Conservation (phyloP, 2,113 vertebrate genomes). For the Campylomormyrus numenius region DNA sequence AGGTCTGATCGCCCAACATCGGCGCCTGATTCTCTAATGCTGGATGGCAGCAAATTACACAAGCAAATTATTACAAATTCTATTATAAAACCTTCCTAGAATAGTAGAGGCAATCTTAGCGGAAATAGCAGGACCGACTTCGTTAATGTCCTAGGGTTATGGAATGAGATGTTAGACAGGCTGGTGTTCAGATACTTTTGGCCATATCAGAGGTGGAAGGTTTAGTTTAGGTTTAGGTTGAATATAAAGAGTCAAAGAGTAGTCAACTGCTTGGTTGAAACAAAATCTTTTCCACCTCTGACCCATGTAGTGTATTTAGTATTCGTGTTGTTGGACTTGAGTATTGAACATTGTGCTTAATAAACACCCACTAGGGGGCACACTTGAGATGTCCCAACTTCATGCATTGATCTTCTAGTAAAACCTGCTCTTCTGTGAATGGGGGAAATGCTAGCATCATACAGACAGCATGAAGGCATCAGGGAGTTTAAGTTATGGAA, state of each 20-base stretch:
- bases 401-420: not conserved
- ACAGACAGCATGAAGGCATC: not conserved
- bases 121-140: not conserved
- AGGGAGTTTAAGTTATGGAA: not conserved
- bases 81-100: not conserved
- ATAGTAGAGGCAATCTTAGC: not conserved
- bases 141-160: not conserved
- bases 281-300: too few species aligned
- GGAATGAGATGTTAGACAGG: not conserved
- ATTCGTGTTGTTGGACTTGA: not conserved
- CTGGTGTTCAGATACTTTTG: not conserved
- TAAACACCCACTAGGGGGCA: conserved; percentile 70
- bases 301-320: not conserved
- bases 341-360: not conserved
- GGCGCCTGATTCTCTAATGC: not conserved
- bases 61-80: not conserved
- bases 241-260: too few species aligned
- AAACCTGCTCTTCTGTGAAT: not conserved
- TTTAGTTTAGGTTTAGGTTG: too few species aligned
- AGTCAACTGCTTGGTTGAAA: too few species aligned
- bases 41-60: not conserved
- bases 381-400: conserved; percentile 43
- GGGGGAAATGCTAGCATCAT: not conserved
- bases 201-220: not conserved
- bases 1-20: not conserved